Percentiles rank a stretch among this genome's conserved stretches.
These are phyloP conservation scores for Helostoma temminkii DNA, from an alignment of 2,797 vertebrate species.

Conservation along the genomic window DNA sequence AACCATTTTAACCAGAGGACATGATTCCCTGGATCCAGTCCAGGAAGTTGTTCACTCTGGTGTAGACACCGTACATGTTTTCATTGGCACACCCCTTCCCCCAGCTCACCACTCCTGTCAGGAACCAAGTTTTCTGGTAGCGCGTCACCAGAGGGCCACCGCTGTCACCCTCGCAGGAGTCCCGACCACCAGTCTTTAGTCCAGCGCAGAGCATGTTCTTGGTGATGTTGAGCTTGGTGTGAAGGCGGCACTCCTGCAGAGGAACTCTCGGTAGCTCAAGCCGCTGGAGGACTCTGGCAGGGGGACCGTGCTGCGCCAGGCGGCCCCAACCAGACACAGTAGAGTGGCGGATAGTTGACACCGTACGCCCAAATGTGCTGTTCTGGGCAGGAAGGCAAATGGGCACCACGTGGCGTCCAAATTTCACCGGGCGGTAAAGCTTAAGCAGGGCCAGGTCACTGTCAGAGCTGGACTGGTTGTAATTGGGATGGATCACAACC, in stretches of 20 bases:
- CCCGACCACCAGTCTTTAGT: constrained; percentile 79
- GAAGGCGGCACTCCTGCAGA: constrained; percentile 85
- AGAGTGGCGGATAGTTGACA: constrained; percentile 83
- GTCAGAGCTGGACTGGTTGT: constrained; percentile 71
- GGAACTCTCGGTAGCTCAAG: constrained; percentile 87
- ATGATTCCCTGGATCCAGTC: constrained; percentile 84
- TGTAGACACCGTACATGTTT: constrained; percentile 90
- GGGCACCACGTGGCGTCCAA: constrained; percentile 82
- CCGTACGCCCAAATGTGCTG: constrained; percentile 78
- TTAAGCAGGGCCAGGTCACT: constrained; percentile 89
- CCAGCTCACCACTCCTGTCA: constrained; percentile 95
- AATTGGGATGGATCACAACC: constrained; percentile 82
- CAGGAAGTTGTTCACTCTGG: constrained; percentile 86
- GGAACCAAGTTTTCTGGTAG: constrained; percentile 91
- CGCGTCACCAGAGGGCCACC: constrained; percentile 91
- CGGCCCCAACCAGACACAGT: constrained; percentile 94
- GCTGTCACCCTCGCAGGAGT: constrained; percentile 92
- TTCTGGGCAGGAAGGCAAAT: constrained; percentile 88
- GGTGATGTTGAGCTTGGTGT: constrained; percentile 84
- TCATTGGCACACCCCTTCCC: constrained; percentile 89
- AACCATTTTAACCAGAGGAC: constrained; percentile 34
- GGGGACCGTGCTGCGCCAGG: constrained; percentile 81
- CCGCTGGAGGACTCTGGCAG: constrained; percentile 82
- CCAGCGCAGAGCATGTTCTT: constrained; percentile 96
- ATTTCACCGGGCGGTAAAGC: constrained; percentile 77